phyloP scores from a whole-genome alignment of 1,140 invertebrate species.

The Watersipora subatra region DNA sequence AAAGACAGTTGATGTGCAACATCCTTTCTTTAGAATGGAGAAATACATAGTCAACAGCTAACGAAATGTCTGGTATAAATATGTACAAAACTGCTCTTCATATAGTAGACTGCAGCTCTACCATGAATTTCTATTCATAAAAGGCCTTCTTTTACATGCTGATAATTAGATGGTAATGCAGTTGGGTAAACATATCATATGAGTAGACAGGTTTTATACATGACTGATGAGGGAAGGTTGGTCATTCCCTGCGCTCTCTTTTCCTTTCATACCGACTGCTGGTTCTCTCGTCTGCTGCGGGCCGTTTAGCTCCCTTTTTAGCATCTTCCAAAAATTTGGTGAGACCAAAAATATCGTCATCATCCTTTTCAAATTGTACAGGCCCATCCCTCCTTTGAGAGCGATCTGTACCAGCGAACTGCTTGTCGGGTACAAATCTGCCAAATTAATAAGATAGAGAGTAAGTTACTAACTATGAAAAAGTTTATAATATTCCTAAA shows the following conservation, averaged over 20 bases:
- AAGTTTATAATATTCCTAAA: neutral
- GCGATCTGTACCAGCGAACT: slow-evolving; percentile 77
- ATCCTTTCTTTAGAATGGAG: too few relatives aligned
- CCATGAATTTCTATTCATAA: neutral
- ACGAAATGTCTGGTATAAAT: neutral
- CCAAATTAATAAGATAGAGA: slow-evolving; percentile 19
- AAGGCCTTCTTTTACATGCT: neutral
- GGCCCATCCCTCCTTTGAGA: slow-evolving; percentile 62
- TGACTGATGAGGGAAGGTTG: too few relatives aligned
- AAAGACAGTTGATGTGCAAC: too few relatives aligned
- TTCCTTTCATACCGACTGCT: neutral
- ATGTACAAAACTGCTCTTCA: neutral
- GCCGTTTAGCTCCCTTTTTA: slow-evolving; percentile 53
- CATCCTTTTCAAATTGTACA: slow-evolving; percentile 80
- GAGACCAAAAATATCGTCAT: slow-evolving; percentile 86
- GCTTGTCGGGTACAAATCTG: slow-evolving; percentile 89
- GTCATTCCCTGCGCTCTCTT: neutral
- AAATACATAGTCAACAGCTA: too few relatives aligned
- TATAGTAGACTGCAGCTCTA: neutral
- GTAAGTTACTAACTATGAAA: neutral
- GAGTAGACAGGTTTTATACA: too few relatives aligned
- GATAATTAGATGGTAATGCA: neutral
- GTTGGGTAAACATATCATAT: neutral
- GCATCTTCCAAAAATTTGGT: slow-evolving; percentile 95
- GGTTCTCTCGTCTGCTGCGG: slow-evolving; percentile 10